Evolutionary conservation across 2,888 invertebrate species (phyloP).

Genomic region (Drosophila flavopinicola): DNA sequence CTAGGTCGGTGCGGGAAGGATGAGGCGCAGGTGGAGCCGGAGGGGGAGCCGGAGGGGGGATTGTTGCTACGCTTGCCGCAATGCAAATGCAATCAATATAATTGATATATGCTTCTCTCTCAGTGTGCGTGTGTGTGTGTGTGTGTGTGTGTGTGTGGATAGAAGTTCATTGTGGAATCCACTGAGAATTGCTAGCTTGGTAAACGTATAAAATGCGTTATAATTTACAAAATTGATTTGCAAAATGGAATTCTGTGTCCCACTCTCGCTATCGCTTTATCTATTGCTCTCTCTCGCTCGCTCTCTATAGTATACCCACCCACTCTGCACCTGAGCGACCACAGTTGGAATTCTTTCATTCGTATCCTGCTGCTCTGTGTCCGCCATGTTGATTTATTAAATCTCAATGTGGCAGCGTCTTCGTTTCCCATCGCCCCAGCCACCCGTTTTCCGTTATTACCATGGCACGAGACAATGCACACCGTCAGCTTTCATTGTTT

Average conservation of each 20-base stretch:
- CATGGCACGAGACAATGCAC: slow-evolving; percentile 69
- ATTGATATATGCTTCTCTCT: slow-evolving; percentile 54
- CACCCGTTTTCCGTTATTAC: slow-evolving; percentile 32
- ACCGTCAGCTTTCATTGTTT: slow-evolving; percentile 73
- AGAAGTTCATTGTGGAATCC: slow-evolving; percentile 39
- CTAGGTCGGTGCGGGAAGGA: neutral
- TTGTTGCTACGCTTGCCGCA: slow-evolving; percentile 30
- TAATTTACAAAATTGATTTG: slow-evolving; percentile 67
- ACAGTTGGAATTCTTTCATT: neutral
- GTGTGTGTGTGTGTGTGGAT: neutral
- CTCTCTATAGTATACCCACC: neutral
- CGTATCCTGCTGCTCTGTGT: slow-evolving; percentile 10
- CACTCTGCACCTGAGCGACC: neutral
- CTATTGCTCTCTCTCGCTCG: no score
- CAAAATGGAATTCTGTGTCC: slow-evolving; percentile 44
- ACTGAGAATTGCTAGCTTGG: slow-evolving; percentile 44
- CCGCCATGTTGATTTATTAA: slow-evolving; percentile 67
- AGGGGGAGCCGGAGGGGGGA: neutral
- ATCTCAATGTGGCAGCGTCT: slow-evolving; percentile 53
- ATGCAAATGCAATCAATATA: slow-evolving; percentile 80
- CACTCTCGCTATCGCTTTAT: neutral
- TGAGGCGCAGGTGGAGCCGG: no score
- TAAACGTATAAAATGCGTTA: slow-evolving; percentile 52
- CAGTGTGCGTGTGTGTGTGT: slow-evolving; percentile 1
- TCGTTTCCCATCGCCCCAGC: slow-evolving; percentile 1